Percentiles rank a stretch among this genome's conserved stretches.
Conservation (phyloP, 2,797 vertebrate genomes). For the Paramormyrops hopkinsi region DNA sequence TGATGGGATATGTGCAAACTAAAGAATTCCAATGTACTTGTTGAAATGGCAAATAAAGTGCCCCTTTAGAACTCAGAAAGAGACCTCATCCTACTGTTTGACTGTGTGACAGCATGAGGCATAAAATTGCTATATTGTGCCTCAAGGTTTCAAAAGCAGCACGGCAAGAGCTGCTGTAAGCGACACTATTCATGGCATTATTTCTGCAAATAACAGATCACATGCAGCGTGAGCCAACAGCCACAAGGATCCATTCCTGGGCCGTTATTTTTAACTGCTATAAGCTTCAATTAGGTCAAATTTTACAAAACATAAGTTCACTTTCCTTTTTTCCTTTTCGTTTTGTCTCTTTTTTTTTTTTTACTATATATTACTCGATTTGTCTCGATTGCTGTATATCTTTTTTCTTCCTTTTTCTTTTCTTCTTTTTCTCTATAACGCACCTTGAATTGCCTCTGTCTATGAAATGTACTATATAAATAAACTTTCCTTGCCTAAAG, state of each 20-base stretch:
- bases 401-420: not conserved
- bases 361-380: not conserved
- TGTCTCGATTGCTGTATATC: not conserved
- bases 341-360: not conserved
- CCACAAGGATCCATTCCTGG: not conserved
- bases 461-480: not conserved
- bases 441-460: not conserved
- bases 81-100: not conserved
- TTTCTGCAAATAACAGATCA: not conserved
- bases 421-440: not conserved
- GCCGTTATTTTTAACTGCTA: not conserved
- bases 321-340: not conserved
- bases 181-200: not conserved
- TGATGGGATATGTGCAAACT: not conserved
- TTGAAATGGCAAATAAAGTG: not conserved
- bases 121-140: not conserved
- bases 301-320: not conserved
- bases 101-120: not conserved
- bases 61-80: not conserved
- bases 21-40: not conserved
- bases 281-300: not conserved
- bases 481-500: not conserved
- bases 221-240: not conserved
- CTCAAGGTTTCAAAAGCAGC: not conserved
- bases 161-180: not conserved